A percentile compares a stretch with the other conserved stretches of the same genome.
These are phyloP conservation scores for Mustela nigripes DNA, from an alignment of 2,113 vertebrate genomes.

Conservation along the genomic window DNA sequence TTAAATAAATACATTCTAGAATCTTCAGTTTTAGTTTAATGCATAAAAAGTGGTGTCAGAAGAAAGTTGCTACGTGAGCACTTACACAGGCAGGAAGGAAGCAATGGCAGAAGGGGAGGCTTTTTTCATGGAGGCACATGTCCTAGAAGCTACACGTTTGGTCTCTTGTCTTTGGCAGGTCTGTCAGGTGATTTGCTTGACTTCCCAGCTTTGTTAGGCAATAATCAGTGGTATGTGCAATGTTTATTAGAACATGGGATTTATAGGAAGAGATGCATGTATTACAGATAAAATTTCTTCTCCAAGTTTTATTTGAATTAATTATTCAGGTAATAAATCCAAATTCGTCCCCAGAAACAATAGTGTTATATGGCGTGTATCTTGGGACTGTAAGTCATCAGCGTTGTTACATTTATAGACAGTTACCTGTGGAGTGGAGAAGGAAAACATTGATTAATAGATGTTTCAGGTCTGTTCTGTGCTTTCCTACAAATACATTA, in stretches of 20 bases:
- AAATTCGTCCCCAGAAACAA: neutral
- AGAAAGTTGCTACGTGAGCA: neutral
- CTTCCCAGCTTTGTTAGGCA: neutral
- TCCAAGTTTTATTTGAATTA: slow-evolving; percentile 27
- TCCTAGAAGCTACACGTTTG: neutral
- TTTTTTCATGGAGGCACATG: neutral
- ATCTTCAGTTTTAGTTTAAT: neutral
- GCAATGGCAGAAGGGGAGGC: neutral
- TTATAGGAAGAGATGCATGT: neutral
- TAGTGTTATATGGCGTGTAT: neutral
- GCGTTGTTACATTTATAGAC: neutral
- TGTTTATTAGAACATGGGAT: neutral
- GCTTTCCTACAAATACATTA: neutral
- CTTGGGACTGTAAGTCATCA: neutral
- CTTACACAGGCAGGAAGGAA: neutral
- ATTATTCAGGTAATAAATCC: neutral
- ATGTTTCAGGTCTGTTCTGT: neutral
- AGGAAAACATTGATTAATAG: neutral
- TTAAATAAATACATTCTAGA: neutral
- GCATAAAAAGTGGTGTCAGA: neutral
- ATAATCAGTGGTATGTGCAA: neutral
- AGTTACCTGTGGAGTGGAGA: neutral
- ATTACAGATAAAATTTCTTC: slow-evolving; percentile 4
- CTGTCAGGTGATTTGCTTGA: neutral
- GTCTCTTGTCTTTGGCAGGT: neutral